Evolutionary conservation across 2,888 invertebrate genomes (phyloP), one percentile per base, ranked within the genome.

Genomic region (Nymphalis polychloros): DNA sequence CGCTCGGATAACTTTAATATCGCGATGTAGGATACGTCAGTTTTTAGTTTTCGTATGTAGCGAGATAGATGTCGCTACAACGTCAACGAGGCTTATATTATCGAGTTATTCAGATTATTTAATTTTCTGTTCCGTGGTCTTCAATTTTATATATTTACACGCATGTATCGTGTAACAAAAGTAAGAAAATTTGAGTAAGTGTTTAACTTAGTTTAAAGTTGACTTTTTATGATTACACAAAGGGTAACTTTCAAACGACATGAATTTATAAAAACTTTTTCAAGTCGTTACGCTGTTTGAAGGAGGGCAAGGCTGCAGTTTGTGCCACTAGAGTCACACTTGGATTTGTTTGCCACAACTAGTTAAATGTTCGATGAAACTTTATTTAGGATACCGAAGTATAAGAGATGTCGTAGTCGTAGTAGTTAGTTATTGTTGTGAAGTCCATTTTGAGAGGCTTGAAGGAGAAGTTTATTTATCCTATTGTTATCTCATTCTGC

Each of bases 321-420:
- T 80, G 77, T 79, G 81, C 81, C 84, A 85, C 85, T 84, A 83
- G 81, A 84, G 80, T 84, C 84, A 81, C 85, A 82, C 86, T 84
- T 77, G 81, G 83, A 86, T 88, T 88, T 88, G 89, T 90, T 89
- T 86, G 87, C 82, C 80, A 82, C 83, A 86, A 89, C 89, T 91
- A 90, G 92, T 92, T 92, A 91, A 91, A 90, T 90, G 90, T 90
- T 90, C 79, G 82, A 71, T 77, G 78, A 78, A 89, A 89, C 87
- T 89, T 89, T 87, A 88, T 88, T 89, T 87, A 78, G 83, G 84
- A 82, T 82, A 78, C 79, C 80, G 80, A 82, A 83, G 81, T 86
- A 84, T 85, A 85, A 74, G 80, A 84, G 84, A 85, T 81, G 84
- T 83, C 84, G 78, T 78, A 77, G 74, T 81, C 83, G n/a, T n/a